phyloP scores from a whole-genome alignment of 2,797 vertebrate species.

The Craterocephalus amniculus region DNA sequence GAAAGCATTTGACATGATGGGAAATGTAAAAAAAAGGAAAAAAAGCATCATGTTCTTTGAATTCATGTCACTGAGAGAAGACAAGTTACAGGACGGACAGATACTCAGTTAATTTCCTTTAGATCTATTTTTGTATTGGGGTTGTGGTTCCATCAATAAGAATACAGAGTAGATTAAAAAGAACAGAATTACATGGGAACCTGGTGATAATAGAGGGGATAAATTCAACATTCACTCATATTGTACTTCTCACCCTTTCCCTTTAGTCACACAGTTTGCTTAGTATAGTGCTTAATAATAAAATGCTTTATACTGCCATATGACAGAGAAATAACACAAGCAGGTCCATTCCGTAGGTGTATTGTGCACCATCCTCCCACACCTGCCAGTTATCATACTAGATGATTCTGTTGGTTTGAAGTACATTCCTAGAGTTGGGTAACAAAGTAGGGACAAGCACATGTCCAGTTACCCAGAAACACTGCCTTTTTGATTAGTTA shows the following conservation, averaged over 20 bases:
- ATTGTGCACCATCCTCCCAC: slow-evolving; percentile 72
- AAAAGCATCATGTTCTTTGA: slow-evolving; percentile 62
- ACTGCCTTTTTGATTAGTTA: slow-evolving; percentile 81
- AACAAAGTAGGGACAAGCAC: slow-evolving; percentile 70
- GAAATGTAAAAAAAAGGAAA: slow-evolving; percentile 60
- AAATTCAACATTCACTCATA: slow-evolving; percentile 66
- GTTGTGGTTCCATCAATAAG: slow-evolving; percentile 77
- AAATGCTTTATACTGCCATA: slow-evolving; percentile 86
- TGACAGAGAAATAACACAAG: slow-evolving; percentile 81
- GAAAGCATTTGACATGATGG: slow-evolving; percentile 69
- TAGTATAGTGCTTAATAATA: slow-evolving; percentile 80
- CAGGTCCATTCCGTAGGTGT: slow-evolving; percentile 81
- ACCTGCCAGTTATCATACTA: slow-evolving; percentile 78
- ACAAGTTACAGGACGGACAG: slow-evolving; percentile 74
- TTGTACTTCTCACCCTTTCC: slow-evolving; percentile 70
- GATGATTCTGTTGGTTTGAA: slow-evolving; percentile 76
- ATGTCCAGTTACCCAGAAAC: slow-evolving; percentile 75
- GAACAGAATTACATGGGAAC: slow-evolving; percentile 53
- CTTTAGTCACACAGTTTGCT: slow-evolving; percentile 80
- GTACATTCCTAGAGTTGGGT: slow-evolving; percentile 82
- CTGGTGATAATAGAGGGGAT: slow-evolving; percentile 62
- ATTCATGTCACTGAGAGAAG: slow-evolving; percentile 70
- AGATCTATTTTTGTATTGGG: slow-evolving; percentile 84
- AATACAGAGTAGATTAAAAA: slow-evolving; percentile 67
- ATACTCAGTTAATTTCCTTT: slow-evolving; percentile 80